phyloP scores from a whole-genome alignment of 2,888 invertebrate species.

The Imbricaverruca yamaguchii region DNA sequence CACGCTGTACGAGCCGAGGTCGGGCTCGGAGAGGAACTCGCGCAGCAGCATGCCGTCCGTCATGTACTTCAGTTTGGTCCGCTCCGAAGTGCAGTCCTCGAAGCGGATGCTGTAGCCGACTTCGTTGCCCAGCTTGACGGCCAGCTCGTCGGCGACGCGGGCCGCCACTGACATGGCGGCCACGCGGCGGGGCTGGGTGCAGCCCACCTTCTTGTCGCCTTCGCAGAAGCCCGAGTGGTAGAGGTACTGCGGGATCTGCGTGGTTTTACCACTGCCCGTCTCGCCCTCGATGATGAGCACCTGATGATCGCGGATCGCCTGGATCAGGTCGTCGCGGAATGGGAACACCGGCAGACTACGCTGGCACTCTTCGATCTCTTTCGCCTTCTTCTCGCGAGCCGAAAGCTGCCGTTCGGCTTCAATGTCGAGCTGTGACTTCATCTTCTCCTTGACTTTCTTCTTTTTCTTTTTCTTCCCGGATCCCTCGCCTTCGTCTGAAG shows the following conservation, averaged over 20 bases:
- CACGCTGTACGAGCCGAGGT: conserved; percentile 86
- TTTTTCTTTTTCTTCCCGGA: conserved; percentile 34
- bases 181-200: conserved; percentile 94
- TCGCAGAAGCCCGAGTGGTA: conserved; percentile 87
- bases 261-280: conserved; percentile 96
- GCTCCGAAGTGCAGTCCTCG: conserved; percentile 97
- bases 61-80: conserved; percentile 97
- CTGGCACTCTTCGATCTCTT: conserved; percentile 84
- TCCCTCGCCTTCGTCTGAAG: neutral
- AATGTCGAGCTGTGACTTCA: conserved; percentile 26
- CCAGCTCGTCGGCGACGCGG: conserved; percentile 96
- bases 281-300: conserved; percentile 94
- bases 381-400: conserved; percentile 60
- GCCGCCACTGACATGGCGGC: conserved; percentile 99
- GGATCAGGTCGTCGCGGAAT: conserved; percentile 77
- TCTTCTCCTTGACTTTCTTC: conserved; percentile 36
- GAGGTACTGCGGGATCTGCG: conserved; percentile 95
- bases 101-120: conserved; percentile 79
- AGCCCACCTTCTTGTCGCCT: conserved; percentile 59
- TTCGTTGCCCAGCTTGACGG: conserved; percentile 70
- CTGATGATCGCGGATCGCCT: conserved; percentile 70
- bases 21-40: conserved; percentile 95
- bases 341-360: conserved; percentile 88
- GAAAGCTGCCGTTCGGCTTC: conserved; percentile 54
- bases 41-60: conserved; percentile 96